Evolutionary conservation across 2,113 vertebrate genomes (phyloP).

Genomic region (Pontoporia blainvillei): DNA sequence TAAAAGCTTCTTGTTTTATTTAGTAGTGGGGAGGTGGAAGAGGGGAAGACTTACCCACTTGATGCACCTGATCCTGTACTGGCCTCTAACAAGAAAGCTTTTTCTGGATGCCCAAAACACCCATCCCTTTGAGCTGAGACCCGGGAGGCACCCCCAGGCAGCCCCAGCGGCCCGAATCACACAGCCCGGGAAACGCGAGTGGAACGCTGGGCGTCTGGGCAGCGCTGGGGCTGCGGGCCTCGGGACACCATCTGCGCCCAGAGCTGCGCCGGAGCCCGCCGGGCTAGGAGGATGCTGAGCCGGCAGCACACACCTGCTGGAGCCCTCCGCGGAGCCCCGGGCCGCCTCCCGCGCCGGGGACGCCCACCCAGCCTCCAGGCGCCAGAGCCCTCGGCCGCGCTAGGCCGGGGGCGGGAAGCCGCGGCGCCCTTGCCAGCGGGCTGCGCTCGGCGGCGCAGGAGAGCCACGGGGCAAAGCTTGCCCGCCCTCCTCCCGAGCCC

Average conservation of each 20-base stretch:
- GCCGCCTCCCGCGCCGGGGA: not conserved
- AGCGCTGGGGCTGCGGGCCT: not conserved
- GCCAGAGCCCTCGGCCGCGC: not conserved
- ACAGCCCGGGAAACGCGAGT: not conserved
- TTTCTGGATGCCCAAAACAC: not conserved
- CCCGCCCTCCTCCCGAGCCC: constrained; percentile 3
- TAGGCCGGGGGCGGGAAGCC: constrained; percentile 35
- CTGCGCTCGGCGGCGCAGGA: not conserved
- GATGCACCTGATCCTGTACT: not conserved
- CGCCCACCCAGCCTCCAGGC: not conserved
- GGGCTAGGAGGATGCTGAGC: constrained; percentile 27
- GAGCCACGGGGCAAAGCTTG: not conserved
- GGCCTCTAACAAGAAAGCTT: not conserved
- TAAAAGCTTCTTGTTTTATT: constrained; percentile 9
- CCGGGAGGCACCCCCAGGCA: not conserved
- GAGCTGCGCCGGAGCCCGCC: not conserved
- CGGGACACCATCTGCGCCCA: not conserved
- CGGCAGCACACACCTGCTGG: constrained; percentile 47
- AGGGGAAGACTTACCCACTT: not conserved
- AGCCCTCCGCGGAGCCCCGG: not conserved
- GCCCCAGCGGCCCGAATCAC: not conserved
- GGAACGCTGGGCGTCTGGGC: not conserved
- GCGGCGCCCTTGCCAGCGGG: not conserved
- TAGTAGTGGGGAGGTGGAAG: not conserved
- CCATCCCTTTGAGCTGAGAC: not conserved